Conservation (phyloP, 2,113 vertebrate genomes). For the Festucalex cinctus region DNA sequence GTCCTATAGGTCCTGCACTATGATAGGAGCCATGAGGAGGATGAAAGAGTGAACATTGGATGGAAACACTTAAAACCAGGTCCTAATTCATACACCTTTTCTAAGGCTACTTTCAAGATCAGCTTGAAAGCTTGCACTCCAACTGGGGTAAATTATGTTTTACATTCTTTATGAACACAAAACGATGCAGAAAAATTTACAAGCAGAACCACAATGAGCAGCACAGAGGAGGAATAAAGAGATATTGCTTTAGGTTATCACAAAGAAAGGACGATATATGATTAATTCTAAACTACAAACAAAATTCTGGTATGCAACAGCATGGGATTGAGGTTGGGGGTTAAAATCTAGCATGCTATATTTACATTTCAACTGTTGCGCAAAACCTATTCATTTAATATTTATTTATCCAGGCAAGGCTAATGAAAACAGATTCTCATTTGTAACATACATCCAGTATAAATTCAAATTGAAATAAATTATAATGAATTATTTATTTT, state of each 20-base stretch:
- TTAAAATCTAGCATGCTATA: too few species aligned
- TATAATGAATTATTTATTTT: too few species aligned
- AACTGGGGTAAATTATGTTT: neutral
- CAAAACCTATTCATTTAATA: too few species aligned
- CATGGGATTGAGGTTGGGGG: too few species aligned
- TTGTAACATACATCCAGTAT: too few species aligned
- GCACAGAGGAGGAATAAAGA: neutral
- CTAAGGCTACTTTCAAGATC: neutral
- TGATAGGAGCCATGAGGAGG: neutral
- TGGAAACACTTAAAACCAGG: slow-evolving; percentile 3
- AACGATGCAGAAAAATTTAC: neutral
- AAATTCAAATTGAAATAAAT: too few species aligned
- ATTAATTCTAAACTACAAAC: too few species aligned
- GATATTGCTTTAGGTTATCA: neutral
- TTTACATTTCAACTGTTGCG: too few species aligned
- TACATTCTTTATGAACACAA: neutral
- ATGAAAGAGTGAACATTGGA: neutral
- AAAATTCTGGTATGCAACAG: too few species aligned
- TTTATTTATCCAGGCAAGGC: too few species aligned
- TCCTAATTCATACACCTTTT: neutral
- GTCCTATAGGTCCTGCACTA: slow-evolving; percentile 7
- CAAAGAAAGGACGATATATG: too few species aligned
- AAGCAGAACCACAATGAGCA: neutral
- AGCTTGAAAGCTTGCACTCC: neutral
- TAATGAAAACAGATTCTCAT: too few species aligned